phyloP scores from a whole-genome alignment of 2,888 invertebrate species.

The Lycophotia porphyrea region DNA sequence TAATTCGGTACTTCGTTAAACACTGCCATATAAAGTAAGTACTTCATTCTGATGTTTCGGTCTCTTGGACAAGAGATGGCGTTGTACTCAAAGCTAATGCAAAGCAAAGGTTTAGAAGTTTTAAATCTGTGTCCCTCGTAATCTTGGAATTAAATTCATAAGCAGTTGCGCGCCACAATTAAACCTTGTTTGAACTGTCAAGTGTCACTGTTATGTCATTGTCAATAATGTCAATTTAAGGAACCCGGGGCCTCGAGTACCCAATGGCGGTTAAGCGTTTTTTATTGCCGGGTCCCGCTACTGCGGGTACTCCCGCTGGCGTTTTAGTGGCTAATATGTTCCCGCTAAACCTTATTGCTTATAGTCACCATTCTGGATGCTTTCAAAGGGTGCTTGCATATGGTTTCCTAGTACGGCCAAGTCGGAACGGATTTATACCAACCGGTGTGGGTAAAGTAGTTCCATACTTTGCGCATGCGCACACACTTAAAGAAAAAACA shows the following conservation, averaged over 20 bases:
- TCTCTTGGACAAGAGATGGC: conserved; percentile 39
- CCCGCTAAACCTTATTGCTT: neutral
- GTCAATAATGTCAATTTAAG: too few relatives aligned
- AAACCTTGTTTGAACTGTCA: too few relatives aligned
- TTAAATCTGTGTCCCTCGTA: neutral
- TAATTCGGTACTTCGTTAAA: neutral
- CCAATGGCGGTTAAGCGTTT: too few relatives aligned
- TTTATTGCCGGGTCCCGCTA: too few relatives aligned
- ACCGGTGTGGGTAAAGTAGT: neutral
- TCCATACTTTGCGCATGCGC: neutral
- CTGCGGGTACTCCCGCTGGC: too few relatives aligned
- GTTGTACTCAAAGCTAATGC: conserved; percentile 15
- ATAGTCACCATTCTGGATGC: neutral
- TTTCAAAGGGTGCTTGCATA: neutral
- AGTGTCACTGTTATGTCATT: too few relatives aligned
- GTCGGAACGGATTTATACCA: neutral
- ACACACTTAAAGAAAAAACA: neutral
- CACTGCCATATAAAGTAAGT: conserved; percentile 29
- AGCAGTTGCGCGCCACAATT: too few relatives aligned
- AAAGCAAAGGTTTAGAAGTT: neutral
- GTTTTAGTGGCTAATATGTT: too few relatives aligned
- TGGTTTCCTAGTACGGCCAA: neutral
- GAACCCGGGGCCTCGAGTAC: too few relatives aligned
- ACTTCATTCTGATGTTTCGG: conserved; percentile 25
- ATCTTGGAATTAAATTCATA: neutral